These are phyloP conservation scores for Pituophis catenifer DNA, from an alignment of 2,113 vertebrate genomes.

Conservation along the genomic window DNA sequence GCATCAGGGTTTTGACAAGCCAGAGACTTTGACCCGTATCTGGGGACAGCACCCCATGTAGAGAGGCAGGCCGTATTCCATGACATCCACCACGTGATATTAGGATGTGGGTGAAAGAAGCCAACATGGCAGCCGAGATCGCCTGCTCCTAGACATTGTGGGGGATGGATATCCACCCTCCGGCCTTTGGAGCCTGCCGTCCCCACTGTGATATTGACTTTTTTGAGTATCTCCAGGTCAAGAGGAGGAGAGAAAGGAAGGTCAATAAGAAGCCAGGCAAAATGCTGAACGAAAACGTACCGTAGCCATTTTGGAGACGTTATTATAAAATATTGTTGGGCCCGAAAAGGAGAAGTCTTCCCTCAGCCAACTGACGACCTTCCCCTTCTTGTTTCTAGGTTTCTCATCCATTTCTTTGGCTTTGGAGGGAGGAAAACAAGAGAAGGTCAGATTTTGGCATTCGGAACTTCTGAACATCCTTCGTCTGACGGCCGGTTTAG, in stretches of 20 bases:
- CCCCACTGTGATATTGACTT: background rate
- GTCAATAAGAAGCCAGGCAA: accelerated
- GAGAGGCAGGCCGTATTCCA: background rate
- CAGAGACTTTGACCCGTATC: too few species aligned
- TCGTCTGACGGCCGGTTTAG: too few species aligned
- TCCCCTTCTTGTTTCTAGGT: background rate
- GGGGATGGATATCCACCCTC: too few species aligned
- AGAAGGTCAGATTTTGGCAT: too few species aligned
- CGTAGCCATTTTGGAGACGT: slow-evolving; percentile 3
- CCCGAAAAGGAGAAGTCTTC: background rate
- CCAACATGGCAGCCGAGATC: background rate
- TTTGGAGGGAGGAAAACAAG: background rate
- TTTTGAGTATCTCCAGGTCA: background rate
- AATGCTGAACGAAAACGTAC: background rate
- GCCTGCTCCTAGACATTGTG: background rate
- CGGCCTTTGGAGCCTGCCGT: too few species aligned
- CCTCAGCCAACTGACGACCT: background rate
- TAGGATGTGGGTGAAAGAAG: background rate
- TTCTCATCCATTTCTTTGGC: background rate
- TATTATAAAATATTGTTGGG: background rate
- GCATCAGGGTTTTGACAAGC: too few species aligned
- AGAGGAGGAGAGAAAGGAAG: background rate
- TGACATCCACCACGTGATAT: background rate
- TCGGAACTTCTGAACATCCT: too few species aligned
- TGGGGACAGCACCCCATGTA: background rate